These are phyloP conservation scores for Drosophila orosa DNA, from an alignment of 1,140 invertebrate species.

Conservation along the genomic window DNA sequence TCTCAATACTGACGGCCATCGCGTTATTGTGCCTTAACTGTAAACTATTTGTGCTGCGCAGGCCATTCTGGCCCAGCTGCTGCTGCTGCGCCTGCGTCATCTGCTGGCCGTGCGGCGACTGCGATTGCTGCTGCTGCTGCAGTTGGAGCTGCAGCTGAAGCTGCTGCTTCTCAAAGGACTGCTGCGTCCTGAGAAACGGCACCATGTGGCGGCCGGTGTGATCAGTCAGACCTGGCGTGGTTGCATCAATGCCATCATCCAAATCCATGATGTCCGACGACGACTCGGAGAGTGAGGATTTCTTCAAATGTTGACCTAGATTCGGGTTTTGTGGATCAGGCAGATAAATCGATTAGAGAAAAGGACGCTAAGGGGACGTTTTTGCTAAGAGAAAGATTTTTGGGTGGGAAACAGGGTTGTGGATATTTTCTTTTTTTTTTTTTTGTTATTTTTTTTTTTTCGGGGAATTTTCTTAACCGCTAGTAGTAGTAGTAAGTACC, in stretches of 20 bases:
- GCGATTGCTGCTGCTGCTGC: constrained; percentile 68
- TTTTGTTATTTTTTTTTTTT: constrained; percentile 2
- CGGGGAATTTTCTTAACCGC: constrained; percentile 24
- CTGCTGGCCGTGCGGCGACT: constrained; percentile 44
- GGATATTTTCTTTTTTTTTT: background rate
- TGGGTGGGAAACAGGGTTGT: constrained; percentile 26
- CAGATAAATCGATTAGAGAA: constrained; percentile 46
- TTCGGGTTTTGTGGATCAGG: constrained; percentile 33
- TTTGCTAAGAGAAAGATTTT: constrained; percentile 27
- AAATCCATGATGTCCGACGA: constrained; percentile 98
- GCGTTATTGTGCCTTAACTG: constrained; percentile 93
- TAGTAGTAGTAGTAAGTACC: constrained; percentile 86
- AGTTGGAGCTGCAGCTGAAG: constrained; percentile 73
- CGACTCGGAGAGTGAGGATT: constrained; percentile 95
- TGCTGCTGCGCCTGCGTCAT: constrained; percentile 60
- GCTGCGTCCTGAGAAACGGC: constrained; percentile 84
- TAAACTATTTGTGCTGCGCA: constrained; percentile 90
- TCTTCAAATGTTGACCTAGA: constrained; percentile 94
- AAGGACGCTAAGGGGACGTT: constrained; percentile 3
- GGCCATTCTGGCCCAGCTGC: constrained; percentile 84
- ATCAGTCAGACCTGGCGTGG: constrained; percentile 87
- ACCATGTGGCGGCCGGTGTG: constrained; percentile 83
- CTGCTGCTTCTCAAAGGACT: constrained; percentile 83
- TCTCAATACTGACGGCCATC: constrained; percentile 94
- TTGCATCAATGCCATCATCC: constrained; percentile 93